These are phyloP conservation scores for Chaetodon trifasciatus DNA, from an alignment of 2,797 vertebrate species.

Conservation along the genomic window DNA sequence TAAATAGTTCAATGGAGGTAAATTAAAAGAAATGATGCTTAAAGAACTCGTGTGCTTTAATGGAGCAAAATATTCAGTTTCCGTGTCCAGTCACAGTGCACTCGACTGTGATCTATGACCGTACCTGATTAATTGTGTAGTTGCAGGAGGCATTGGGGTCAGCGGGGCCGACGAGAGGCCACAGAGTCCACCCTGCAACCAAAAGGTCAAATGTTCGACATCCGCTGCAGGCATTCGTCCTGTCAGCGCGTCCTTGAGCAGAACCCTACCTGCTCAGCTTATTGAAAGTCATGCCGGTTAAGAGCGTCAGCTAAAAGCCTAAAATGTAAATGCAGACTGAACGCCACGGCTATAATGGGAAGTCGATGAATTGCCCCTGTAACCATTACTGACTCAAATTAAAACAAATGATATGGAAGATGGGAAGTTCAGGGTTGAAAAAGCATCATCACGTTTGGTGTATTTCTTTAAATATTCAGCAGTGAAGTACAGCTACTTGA, in stretches of 20 bases:
- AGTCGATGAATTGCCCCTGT: slow-evolving; percentile 47
- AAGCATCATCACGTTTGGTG: slow-evolving; percentile 15
- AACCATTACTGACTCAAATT: slow-evolving; percentile 49
- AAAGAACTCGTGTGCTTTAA: neutral
- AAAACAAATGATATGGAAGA: slow-evolving; percentile 45
- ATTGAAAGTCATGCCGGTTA: slow-evolving; percentile 23
- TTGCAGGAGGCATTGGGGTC: slow-evolving; percentile 4
- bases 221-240: slow-evolving; percentile 22
- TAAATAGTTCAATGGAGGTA: neutral
- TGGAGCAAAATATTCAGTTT: neutral
- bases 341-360: slow-evolving; percentile 41
- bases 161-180: neutral
- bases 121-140: neutral
- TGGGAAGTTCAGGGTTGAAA: neutral
- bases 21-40: neutral
- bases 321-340: slow-evolving; percentile 59
- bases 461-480: neutral
- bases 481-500: neutral
- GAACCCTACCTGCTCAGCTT: slow-evolving; percentile 29
- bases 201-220: slow-evolving; percentile 41
- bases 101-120: neutral
- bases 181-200: neutral
- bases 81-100: neutral
- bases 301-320: slow-evolving; percentile 63
- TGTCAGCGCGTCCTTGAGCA: slow-evolving; percentile 40